Percentiles rank a stretch among this genome's conserved stretches.
These are phyloP conservation scores for Catamblyrhynchus diadema DNA, from an alignment of 2,797 vertebrate genomes.

Conservation along the genomic window DNA sequence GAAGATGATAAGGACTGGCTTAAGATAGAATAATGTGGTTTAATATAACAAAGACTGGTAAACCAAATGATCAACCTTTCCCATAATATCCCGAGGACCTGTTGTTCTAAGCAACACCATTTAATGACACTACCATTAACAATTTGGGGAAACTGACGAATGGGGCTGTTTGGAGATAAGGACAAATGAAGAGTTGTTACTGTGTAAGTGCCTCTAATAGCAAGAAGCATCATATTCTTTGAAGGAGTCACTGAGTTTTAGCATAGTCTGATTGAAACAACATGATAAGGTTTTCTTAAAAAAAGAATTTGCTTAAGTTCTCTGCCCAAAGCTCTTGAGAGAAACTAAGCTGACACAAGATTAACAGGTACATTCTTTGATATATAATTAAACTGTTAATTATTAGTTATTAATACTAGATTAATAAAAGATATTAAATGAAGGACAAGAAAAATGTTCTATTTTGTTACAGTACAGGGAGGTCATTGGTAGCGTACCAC, in stretches of 20 bases:
- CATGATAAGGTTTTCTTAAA: background rate
- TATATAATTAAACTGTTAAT: background rate
- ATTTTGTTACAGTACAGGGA: background rate
- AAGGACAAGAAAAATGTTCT: background rate
- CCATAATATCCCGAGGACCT: background rate
- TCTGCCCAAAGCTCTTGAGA: background rate
- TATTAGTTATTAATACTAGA: background rate
- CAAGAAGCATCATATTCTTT: background rate
- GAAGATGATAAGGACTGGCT: slow-evolving; percentile 25
- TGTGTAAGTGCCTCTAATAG: background rate
- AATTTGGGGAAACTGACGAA: background rate
- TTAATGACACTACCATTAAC: background rate
- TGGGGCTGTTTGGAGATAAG: background rate
- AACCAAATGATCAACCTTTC: slow-evolving; percentile 6
- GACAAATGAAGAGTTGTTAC: background rate
- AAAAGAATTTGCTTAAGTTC: background rate
- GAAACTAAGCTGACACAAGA: background rate
- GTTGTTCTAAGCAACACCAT: background rate
- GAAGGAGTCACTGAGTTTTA: background rate
- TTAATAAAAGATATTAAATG: background rate
- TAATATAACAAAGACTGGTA: slow-evolving; percentile 24
- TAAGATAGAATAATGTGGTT: slow-evolving; percentile 38
- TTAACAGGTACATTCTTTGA: background rate
- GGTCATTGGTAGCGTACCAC: background rate
- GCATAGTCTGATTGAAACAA: background rate